These are phyloP conservation scores for Yponomeuta sedellus DNA, from an alignment of 2,888 invertebrate genomes.

Conservation along the genomic window DNA sequence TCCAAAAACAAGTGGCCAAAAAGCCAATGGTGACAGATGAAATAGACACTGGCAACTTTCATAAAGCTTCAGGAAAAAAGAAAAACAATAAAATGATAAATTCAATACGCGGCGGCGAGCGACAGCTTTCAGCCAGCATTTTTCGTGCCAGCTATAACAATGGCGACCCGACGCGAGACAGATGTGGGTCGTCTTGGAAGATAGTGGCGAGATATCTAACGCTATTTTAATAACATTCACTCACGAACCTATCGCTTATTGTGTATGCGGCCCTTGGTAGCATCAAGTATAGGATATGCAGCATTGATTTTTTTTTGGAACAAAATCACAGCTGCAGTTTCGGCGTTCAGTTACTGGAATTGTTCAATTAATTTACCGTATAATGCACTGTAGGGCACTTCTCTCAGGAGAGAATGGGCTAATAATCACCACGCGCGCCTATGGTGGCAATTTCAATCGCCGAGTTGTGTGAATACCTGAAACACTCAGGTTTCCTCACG, in stretches of 20 bases:
- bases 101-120: neutral
- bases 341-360: neutral
- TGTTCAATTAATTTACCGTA: too few relatives aligned
- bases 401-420: too few relatives aligned
- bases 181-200: slow-evolving; percentile 9
- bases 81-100: neutral
- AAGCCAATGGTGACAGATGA: too few relatives aligned
- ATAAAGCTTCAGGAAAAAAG: neutral
- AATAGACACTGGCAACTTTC: too few relatives aligned
- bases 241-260: neutral
- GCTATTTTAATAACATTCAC: slow-evolving; percentile 11
- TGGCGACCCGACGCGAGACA: slow-evolving; percentile 3
- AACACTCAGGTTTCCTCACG: too few relatives aligned
- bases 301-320: neutral
- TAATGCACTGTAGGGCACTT: too few relatives aligned
- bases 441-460: too few relatives aligned
- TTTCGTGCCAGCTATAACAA: slow-evolving; percentile 2
- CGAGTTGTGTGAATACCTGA: too few relatives aligned
- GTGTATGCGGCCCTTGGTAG: neutral
- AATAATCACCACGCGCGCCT: too few relatives aligned
- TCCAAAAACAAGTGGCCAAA: too few relatives aligned
- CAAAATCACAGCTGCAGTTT: too few relatives aligned
- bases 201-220: slow-evolving; percentile 8
- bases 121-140: neutral
- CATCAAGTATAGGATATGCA: neutral